Evolutionary conservation across 2,113 vertebrate species (phyloP), one percentile per base, ranked within the genome.

Genomic region (Piprites chloris): DNA sequence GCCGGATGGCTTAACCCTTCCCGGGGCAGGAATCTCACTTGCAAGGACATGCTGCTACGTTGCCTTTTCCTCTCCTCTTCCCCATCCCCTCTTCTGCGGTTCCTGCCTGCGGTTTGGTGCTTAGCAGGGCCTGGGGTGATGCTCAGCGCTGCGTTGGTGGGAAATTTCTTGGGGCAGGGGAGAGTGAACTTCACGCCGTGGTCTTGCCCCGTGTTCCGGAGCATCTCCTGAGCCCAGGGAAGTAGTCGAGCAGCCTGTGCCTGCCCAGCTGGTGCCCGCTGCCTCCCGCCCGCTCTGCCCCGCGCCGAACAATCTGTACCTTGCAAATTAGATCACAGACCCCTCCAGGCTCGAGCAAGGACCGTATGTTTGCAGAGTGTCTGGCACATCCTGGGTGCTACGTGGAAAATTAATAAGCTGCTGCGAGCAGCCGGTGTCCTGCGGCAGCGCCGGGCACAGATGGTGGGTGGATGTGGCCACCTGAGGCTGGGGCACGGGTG

Each of bases 331-430:
- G 56, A 44, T 92, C 41, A 30, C 86, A 14, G 93, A 23, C 79
- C 88, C 87, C 85, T 69, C 79, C 65, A 1, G 95, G 89, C 89
- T 20, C 1, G 46, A 3, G 53, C 56, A 1, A 59, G 7, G 76
- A 42, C 68, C 76, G 62, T 95, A 37, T 95, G 93, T 89, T 90
- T 66, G 94, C 89, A 1, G 67, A 55, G 91, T 14, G 95, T 97
- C 96, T 96, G 93, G 91, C 94, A 95, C 95, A 33, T 95, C 94
- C 58, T 39, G 87, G 94, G 89, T 41, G 93, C 83, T 66, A 27
- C 1, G 24, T 12, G 0, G 63, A 79, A 81, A 89, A 87, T 62
- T 87, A 93, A 91, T 76, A n/a, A 94, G 94, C 78, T 39, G 92
- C 67, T 65, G 86, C 2, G 8, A 78, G 72, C 92, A 89, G 75